phyloP scores from a whole-genome alignment of 2,888 invertebrate species.

The Volucella zonaria region DNA sequence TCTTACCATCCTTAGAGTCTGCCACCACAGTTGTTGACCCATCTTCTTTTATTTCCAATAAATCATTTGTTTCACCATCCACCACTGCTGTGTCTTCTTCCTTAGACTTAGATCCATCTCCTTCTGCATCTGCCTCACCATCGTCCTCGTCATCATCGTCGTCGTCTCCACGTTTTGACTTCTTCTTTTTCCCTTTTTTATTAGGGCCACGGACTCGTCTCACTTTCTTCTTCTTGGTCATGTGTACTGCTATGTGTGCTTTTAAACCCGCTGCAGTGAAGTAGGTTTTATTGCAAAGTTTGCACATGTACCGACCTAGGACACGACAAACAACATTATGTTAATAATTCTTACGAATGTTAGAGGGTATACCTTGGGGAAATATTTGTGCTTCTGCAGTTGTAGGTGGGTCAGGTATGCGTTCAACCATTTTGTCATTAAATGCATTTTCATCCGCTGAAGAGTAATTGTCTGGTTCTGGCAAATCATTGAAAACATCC shows the following conservation, averaged over 20 bases:
- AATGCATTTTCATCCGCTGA: slow-evolving; percentile 59
- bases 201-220: slow-evolving; percentile 73
- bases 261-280: slow-evolving; percentile 76
- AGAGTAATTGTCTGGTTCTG: slow-evolving; percentile 44
- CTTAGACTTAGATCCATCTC: background rate
- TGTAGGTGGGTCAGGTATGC: slow-evolving; percentile 59
- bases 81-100: background rate
- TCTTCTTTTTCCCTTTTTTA: slow-evolving; percentile 53
- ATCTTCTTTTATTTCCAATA: slow-evolving; percentile 30
- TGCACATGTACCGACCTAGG: slow-evolving; percentile 76
- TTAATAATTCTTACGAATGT: background rate
- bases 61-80: background rate
- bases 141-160: slow-evolving; percentile 40
- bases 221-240: slow-evolving; percentile 71
- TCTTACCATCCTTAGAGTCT: slow-evolving; percentile 21
- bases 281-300: slow-evolving; percentile 76
- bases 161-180: slow-evolving; percentile 17
- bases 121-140: slow-evolving; percentile 12
- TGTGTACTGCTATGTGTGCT: slow-evolving; percentile 75
- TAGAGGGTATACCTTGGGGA: slow-evolving; percentile 73
- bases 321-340: background rate
- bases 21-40: slow-evolving; percentile 27
- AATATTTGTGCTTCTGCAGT: slow-evolving; percentile 76
- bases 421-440: slow-evolving; percentile 51
- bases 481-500: slow-evolving; percentile 60